Base-by-base conservation (phyloP, 2,888 invertebrate genomes). In the Drosophila paranaensis region DNA sequence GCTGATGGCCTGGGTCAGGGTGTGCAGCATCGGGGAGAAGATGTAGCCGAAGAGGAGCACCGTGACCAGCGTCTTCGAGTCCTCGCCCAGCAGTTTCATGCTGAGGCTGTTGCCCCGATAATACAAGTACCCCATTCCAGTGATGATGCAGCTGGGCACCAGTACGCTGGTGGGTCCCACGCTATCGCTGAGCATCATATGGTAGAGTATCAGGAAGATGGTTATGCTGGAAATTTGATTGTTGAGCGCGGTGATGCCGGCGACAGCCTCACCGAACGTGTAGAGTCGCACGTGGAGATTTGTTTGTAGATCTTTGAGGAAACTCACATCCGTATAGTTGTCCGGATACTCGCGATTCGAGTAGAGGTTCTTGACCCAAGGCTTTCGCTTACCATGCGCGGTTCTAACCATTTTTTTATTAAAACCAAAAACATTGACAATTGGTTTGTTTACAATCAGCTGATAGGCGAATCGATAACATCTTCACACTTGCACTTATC, bases 1-100 rank as follows among this genome's bases (percentile, higher is more conserved):
- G 90, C 98, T 98, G 3, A 99, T 97, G 0, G 98, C 98, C 91
- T 98, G 97, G 0, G 99, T 99, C 56, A 99, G 94, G 0, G 98
- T 99, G 91, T 98, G 97, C 39, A 98, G 93, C 20, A 99, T 95
- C 0, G 99, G 99, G 0, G 98, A 98, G 68, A 98, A 94, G 60
- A 98, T 94, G 89, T 97, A 98, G 1, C 98, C 98, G 90, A 98
- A 96, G 0, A 96, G 95, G 2, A 98, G 91, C 88, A 98, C 98
- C 10, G 97, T 96, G 40, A 97, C 90, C 0, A 97, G 95, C 0
- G 97, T 98, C 92, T 96, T 95, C 0, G 96, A 91, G 90, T 98
- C 96, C 80, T 95, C 94, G 2, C 93, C 92, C 55, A 92, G 74
- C 75, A 86, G 83, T 2, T 77, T 20, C 62, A 81, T 74, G 35